Percentiles rank a stretch among this genome's conserved stretches.
Evolutionary conservation across 2,113 vertebrate species (phyloP).

Genomic region (Eudyptes chrysolophus): DNA sequence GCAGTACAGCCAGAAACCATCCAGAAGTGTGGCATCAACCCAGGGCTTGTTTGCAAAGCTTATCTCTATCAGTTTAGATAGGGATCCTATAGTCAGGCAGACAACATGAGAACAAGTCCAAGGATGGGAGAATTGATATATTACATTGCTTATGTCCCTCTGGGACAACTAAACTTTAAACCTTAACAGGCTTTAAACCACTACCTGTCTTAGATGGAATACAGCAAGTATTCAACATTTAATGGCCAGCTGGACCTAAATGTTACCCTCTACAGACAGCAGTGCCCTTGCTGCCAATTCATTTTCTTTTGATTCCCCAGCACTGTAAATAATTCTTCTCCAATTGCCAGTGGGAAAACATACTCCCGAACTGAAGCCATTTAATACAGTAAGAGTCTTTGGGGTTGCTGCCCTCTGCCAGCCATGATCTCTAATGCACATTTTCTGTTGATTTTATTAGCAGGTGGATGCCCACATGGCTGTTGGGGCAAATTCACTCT

Average conservation of each 20-base stretch:
- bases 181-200: background rate
- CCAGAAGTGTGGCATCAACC: background rate
- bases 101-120: background rate
- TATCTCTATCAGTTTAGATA: background rate
- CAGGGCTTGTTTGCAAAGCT: background rate
- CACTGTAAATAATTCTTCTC: background rate
- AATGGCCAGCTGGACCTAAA: background rate
- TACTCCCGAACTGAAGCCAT: background rate
- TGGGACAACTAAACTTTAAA: background rate
- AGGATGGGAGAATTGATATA: background rate
- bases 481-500: background rate
- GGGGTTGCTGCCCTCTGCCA: slow-evolving; percentile 42
- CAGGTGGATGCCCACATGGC: background rate
- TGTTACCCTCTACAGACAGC: background rate
- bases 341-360: background rate
- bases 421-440: background rate
- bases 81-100: background rate
- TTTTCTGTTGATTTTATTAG: background rate
- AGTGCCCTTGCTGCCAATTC: background rate
- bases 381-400: background rate
- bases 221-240: background rate
- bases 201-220: background rate
- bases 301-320: background rate
- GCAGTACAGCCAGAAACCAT: background rate
- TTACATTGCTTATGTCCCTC: background rate